Conservation (phyloP, 2,113 vertebrate species). For the Oceanodroma tethys region DNA sequence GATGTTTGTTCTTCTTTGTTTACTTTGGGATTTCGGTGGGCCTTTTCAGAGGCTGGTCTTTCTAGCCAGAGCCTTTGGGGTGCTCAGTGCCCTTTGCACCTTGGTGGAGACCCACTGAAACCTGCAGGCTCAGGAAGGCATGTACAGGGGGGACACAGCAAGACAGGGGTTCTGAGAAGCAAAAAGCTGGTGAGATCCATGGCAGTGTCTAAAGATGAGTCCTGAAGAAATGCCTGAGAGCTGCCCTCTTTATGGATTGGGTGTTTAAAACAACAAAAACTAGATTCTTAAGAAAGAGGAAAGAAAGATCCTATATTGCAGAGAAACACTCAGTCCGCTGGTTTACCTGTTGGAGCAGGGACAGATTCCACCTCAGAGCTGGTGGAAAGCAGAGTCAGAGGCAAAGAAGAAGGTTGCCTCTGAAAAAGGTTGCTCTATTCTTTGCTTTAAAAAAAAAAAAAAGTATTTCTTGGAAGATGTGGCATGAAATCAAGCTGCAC, state of each 20-base stretch:
- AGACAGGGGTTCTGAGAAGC: neutral
- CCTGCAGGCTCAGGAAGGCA: neutral
- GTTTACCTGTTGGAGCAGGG: neutral
- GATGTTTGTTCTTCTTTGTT: neutral
- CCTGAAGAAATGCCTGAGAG: neutral
- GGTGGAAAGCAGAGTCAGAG: neutral
- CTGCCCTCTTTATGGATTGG: neutral
- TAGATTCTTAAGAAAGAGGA: neutral
- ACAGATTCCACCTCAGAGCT: neutral
- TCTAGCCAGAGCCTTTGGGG: neutral
- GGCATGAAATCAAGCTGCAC: neutral
- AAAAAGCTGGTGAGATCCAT: neutral
- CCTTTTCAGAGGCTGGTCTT: neutral
- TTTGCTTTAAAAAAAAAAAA: neutral
- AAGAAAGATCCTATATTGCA: neutral
- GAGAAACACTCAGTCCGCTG: neutral
- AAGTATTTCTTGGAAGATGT: neutral
- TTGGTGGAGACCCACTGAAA: neutral
- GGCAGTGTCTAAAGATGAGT: neutral
- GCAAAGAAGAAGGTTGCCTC: neutral
- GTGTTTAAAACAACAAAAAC: neutral
- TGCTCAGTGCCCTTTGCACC: neutral
- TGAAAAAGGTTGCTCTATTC: neutral
- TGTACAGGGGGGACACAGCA: accelerated
- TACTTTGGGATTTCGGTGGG: neutral